Evolutionary conservation across 2,797 vertebrate species (phyloP).

Genomic region (Simalia tracyae): DNA sequence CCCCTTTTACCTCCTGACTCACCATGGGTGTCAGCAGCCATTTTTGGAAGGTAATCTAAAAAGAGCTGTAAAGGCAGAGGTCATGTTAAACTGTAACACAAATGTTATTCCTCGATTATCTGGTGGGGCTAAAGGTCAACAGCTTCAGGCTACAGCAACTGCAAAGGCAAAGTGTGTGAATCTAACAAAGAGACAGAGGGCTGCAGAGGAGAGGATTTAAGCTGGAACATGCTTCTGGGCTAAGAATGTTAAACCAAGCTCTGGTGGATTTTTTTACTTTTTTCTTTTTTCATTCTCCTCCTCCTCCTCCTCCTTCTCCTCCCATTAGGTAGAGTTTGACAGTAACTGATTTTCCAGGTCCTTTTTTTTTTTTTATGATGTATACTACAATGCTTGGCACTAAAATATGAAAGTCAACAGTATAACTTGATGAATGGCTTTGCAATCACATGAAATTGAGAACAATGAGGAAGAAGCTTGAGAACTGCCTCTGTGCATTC

Average conservation of each 20-base stretch:
- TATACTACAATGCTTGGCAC: slow-evolving; percentile 18
- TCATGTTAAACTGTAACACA: slow-evolving; percentile 95
- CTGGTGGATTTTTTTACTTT: background rate
- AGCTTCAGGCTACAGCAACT: slow-evolving; percentile 83
- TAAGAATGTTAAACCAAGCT: slow-evolving; percentile 62
- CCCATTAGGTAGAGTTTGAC: slow-evolving; percentile 43
- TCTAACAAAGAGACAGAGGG: slow-evolving; percentile 61
- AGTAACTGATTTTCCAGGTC: slow-evolving; percentile 34
- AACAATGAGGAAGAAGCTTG: background rate
- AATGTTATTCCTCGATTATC: slow-evolving; percentile 99
- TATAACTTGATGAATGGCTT: slow-evolving; percentile 7
- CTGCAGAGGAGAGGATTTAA: slow-evolving; percentile 56
- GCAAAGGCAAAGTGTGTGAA: slow-evolving; percentile 75
- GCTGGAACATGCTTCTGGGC: slow-evolving; percentile 60
- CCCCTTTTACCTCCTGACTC: slow-evolving; percentile 72
- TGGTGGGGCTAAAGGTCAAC: slow-evolving; percentile 94
- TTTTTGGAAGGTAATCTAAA: slow-evolving; percentile 89
- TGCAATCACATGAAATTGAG: background rate
- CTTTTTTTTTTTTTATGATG: slow-evolving; percentile 51
- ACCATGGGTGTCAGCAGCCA: slow-evolving; percentile 82
- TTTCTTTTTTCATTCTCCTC: slow-evolving; percentile 28
- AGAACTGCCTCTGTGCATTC: background rate
- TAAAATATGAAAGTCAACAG: background rate
- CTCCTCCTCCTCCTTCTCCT: background rate
- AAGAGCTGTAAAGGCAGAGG: slow-evolving; percentile 90